Percentiles rank a stretch among this genome's conserved stretches.
Evolutionary conservation across 2,797 vertebrate genomes (phyloP).

Genomic region (Eulemur coronatus): DNA sequence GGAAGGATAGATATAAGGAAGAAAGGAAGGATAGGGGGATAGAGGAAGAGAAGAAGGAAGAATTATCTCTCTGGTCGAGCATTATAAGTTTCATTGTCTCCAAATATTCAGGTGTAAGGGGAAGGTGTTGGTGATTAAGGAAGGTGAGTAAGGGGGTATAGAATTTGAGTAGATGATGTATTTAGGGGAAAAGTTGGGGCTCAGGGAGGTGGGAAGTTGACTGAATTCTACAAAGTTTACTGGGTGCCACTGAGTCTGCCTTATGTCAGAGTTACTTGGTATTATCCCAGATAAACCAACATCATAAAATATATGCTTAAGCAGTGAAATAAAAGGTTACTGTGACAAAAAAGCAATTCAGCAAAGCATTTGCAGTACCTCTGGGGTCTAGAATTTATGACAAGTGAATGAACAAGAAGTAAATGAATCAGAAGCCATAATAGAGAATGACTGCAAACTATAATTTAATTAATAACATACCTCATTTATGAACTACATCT

Average conservation of each 20-base stretch:
- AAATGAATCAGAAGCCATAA: conserved; percentile 69
- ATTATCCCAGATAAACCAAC: conserved; percentile 50
- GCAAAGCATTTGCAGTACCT: conserved; percentile 31
- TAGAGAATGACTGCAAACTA: conserved; percentile 14
- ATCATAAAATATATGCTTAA: conserved; percentile 48
- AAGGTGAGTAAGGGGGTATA: background rate
- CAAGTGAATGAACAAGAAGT: conserved; percentile 63
- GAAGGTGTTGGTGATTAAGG: background rate
- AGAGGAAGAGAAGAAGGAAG: background rate
- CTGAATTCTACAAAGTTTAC: conserved; percentile 10
- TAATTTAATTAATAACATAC: conserved; percentile 66
- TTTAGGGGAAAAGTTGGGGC: background rate
- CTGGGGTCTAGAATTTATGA: conserved; percentile 61
- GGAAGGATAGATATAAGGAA: background rate
- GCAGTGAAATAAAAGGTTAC: conserved; percentile 63
- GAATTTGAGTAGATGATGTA: background rate
- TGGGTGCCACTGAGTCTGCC: background rate
- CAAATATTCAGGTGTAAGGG: background rate
- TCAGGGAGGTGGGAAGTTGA: background rate
- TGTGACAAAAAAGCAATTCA: conserved; percentile 62
- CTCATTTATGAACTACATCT: conserved; percentile 55
- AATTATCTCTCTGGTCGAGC: background rate
- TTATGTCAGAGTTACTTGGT: conserved; percentile 39
- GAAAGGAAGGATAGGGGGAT: accelerated
- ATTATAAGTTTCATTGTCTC: background rate